phyloP scores from a whole-genome alignment of 92 coral and sea anemone species.

The Pocillopora grandis region DNA sequence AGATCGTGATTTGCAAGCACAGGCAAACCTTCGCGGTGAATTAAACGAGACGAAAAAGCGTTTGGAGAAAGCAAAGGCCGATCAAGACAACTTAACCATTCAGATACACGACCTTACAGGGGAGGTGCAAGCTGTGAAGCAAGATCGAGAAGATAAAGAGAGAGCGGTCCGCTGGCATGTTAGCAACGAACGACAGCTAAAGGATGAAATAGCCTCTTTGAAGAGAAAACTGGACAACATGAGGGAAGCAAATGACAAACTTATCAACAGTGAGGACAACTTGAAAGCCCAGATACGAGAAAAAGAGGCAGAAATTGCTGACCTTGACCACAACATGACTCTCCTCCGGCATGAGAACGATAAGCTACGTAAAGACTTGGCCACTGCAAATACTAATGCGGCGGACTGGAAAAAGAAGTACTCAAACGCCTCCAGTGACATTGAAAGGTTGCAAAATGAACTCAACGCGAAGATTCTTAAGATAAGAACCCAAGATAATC shows the following conservation, averaged over 20 bases:
- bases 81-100: conserved; percentile 62
- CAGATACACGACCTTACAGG: conserved; percentile 64
- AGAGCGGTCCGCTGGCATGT: conserved; percentile 81
- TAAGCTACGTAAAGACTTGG: conserved; percentile 78
- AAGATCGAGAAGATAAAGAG: conserved; percentile 76
- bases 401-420: conserved; percentile 92
- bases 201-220: conserved; percentile 78
- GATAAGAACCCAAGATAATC: conserved; percentile 76
- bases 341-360: conserved; percentile 88
- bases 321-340: conserved; percentile 78
- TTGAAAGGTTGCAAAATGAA: conserved; percentile 74
- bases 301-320: conserved; percentile 78
- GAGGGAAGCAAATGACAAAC: conserved; percentile 81
- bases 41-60: conserved; percentile 68
- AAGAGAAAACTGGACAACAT: conserved; percentile 86
- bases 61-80: conserved; percentile 61
- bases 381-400: conserved; percentile 82
- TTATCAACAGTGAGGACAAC: conserved; percentile 65
- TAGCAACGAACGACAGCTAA: conserved; percentile 82
- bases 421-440: conserved; percentile 71
- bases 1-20: conserved; percentile 77
- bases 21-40: conserved; percentile 83
- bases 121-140: conserved; percentile 54
- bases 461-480: conserved; percentile 73
- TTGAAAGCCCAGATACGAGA: conserved; percentile 83